phyloP scores from a whole-genome alignment of 2,113 vertebrate genomes.

The Odobenus rosmarus region DNA sequence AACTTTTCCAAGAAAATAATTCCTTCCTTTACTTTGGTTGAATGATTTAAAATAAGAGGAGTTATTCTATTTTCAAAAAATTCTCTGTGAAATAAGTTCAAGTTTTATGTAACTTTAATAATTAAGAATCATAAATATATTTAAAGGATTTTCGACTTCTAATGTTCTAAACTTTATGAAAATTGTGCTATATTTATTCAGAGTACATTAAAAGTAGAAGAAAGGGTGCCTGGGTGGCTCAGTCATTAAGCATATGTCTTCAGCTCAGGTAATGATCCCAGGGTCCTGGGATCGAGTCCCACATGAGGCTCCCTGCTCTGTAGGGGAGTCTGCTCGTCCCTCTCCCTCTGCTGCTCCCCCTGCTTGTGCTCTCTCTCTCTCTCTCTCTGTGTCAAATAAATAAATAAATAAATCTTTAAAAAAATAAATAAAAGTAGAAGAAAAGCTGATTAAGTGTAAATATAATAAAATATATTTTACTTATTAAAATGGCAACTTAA shows the following conservation, averaged over 20 bases:
- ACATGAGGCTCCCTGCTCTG: too few relatives aligned
- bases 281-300: too few relatives aligned
- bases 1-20: not conserved
- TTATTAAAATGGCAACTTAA: not conserved
- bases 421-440: not conserved
- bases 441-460: not conserved
- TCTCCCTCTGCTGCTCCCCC: too few relatives aligned
- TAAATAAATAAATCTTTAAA: too few relatives aligned
- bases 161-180: not conserved
- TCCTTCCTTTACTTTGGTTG: not conserved
- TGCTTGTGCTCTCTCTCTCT: too few relatives aligned
- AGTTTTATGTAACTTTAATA: not conserved
- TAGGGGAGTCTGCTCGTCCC: too few relatives aligned
- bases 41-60: not conserved
- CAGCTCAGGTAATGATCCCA: not conserved
- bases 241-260: not conserved
- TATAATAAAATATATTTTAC: not conserved
- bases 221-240: not conserved
- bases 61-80: not conserved
- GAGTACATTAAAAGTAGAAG: not conserved
- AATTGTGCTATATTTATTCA: not conserved
- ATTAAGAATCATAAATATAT: constrained; percentile 9
- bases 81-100: not conserved
- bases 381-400: too few relatives aligned
- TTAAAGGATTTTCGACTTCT: not conserved